A percentile compares a stretch with the other conserved stretches of the same genome.
phyloP scores from a whole-genome alignment of 64 coral and sea anemone genomes.

The Montipora sp. region DNA sequence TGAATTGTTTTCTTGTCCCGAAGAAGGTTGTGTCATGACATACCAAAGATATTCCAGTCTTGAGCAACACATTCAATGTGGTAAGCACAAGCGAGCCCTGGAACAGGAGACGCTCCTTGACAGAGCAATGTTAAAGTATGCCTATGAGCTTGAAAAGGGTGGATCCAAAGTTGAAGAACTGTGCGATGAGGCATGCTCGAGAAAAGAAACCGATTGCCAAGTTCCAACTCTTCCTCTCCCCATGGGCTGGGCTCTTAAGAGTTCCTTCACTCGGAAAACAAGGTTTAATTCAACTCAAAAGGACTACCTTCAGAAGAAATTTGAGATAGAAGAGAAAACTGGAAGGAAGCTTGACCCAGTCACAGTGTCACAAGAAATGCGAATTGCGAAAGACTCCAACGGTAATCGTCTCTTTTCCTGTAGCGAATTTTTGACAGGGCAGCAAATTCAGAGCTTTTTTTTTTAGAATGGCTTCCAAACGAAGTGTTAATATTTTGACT shows the following conservation, averaged over 20 bases:
- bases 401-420: constrained; percentile 26
- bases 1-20: constrained; percentile 50
- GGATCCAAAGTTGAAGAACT: too few relatives aligned
- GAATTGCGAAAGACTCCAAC: constrained; percentile 5
- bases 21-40: constrained; percentile 50
- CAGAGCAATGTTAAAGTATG: too few relatives aligned
- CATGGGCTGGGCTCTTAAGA: constrained; percentile 57
- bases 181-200: too few relatives aligned
- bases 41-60: constrained; percentile 52
- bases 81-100: too few relatives aligned
- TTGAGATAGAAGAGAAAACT: constrained; percentile 44
- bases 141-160: too few relatives aligned
- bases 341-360: constrained; percentile 42
- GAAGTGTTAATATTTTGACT: constrained; percentile 28
- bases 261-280: constrained; percentile 8
- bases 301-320: constrained; percentile 30
- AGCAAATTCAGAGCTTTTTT: constrained; percentile 40
- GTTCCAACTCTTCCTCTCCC: not conserved
- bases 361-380: constrained; percentile 24
- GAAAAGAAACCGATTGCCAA: not conserved
- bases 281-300: constrained; percentile 29
- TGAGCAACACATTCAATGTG: constrained; percentile 58
- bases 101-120: too few relatives aligned
- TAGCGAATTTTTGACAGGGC: constrained; percentile 13
- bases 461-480: constrained; percentile 12